phyloP scores from a whole-genome alignment of 2,888 invertebrate genomes.

The Sinhomidia bicolor region DNA sequence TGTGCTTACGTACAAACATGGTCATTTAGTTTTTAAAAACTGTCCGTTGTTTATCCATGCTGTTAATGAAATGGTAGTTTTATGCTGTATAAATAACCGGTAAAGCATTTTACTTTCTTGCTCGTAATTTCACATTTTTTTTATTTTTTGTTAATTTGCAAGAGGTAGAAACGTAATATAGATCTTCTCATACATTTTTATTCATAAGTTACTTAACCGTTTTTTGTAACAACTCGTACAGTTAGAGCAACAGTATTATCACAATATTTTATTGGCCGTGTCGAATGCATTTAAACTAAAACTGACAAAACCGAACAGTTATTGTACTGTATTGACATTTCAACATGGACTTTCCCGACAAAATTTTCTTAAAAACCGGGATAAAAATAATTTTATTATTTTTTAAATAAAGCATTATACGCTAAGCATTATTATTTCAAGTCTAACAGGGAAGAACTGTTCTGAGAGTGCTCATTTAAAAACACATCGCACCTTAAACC shows the following conservation, averaged over 20 bases:
- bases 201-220: not conserved
- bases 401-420: not conserved
- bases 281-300: conserved; percentile 18
- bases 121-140: not conserved
- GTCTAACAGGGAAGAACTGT: conserved; percentile 8
- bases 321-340: not conserved
- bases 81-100: not conserved
- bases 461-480: not conserved
- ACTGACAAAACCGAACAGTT: conserved; percentile 4
- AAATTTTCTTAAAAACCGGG: not conserved
- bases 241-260: conserved; percentile 5
- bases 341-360: not conserved
- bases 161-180: conserved; percentile 61
- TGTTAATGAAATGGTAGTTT: not conserved
- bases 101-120: not conserved
- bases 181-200: not conserved
- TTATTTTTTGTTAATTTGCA: conserved; percentile 32
- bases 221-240: not conserved
- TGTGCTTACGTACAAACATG: not conserved
- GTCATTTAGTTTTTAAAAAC: too few relatives aligned
- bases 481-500: conserved; percentile 24
- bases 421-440: not conserved
- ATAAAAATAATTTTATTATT: not conserved
- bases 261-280: conserved; percentile 47
- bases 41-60: not conserved